Evolutionary conservation across 2,888 invertebrate genomes (phyloP), one percentile per base, ranked within the genome.

Genomic region (Spicauda simplicius): DNA sequence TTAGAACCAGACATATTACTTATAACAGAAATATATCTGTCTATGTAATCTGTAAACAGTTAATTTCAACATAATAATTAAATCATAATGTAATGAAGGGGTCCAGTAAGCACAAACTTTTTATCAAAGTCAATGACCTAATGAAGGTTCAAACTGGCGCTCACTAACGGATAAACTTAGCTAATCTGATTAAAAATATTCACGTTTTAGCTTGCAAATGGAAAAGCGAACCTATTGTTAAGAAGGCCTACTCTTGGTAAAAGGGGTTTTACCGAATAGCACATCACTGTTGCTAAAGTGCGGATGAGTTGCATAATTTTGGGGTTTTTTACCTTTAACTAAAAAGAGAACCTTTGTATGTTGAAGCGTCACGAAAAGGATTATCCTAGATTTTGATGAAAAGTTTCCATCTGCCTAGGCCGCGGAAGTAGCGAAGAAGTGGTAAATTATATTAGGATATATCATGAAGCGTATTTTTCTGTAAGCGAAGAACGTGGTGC

Each of bases 171-270:
- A 62, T 62, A 53, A 62, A 37, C 37, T n/a, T 16, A 60, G 60
- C 18, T 54, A 53, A 62, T 62, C 61, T 52, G 53, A 62, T 62
- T 54, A 54, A 62, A 62, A 62, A 62, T 62, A 62, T 62, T 54
- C 61, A 54, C 61, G 53, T 62, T 62, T 41, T 19, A 53, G 41
- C 20, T 41, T 19, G 37, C 18, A 37, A 41, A 53, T 41, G 19
- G 53, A 11, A 11, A 12, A 10, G 18, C 11, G 20, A 19, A 16
- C 2, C 48, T 48, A 48, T 48, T 48, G 48, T 48, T n/a, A 8
- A 48, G 25, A 25, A 48, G 7, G 16, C 16, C 45, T 37, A 18
- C 3, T 25, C 25, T 52, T 7, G 10, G 18, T 11, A 52, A 19
- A 52, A 52, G 19, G 12, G 52, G 20, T 52, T 52, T 52, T 7